Evolutionary conservation across 2,888 invertebrate species (phyloP), one percentile per base, ranked within the genome.

Genomic region (Xanthostigma xanthostigma): DNA sequence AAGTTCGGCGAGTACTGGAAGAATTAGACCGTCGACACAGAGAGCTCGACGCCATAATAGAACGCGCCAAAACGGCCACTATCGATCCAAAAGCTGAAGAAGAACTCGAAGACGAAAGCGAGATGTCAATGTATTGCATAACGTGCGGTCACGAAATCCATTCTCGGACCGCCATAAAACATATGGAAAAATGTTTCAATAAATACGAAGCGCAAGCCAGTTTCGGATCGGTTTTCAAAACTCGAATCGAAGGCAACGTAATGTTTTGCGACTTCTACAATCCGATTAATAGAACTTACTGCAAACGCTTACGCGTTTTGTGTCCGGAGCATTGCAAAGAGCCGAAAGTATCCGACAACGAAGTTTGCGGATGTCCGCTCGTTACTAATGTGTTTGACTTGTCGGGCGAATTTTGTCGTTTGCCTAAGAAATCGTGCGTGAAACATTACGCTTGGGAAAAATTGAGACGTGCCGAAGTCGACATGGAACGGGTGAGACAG

Each of bases 211-310:
- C 93, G 43, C 94, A 96, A 68, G 90, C 95, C 2, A 93, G 94
- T 0, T 96, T 95, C 67, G 95, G 95, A 10, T 94, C 94, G 27
- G 80, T 91, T 41, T 94, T 91, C 61, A 88, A 94, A 64, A 95
- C 95, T 0, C 75, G 90, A 49, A 93, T 96, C 58, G 95, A 95
- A 65, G 89, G 75, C 0, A 91, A 90, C 67, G 91, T 91, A 57
- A 92, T 98, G 85, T 97, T 97, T 67, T 98, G 98, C 64, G 97
- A 98, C 61, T 91, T 85, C 64, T 96, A 84, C 69, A 96, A 95
- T 68, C 79, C 86, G 0, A 72, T 75, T 5, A 91, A 86, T 60
- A 79, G 81, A 45, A 95, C 95, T 0, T 98, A 97, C 61, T 98
- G 98, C 68, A 97, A 97, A 67, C 72, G 97, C 47, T 69, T 98